Conservation (phyloP, 2,888 invertebrate species). For the Trisateles emortualis region DNA sequence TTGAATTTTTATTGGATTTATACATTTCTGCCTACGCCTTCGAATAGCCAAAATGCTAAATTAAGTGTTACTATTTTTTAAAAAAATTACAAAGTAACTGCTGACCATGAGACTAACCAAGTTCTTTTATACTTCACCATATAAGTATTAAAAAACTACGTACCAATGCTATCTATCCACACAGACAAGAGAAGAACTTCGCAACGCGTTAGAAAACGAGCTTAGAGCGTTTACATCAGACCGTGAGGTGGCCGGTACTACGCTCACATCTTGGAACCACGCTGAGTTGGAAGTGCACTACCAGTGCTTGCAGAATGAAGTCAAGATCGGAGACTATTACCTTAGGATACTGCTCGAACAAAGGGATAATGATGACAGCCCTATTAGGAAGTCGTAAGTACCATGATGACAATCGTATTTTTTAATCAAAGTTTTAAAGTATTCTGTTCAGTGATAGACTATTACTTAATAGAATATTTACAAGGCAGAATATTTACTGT, state of each 20-base stretch:
- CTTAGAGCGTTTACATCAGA: constrained; percentile 95
- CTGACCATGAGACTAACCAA: no score
- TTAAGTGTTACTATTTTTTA: no score
- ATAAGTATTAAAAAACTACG: neutral
- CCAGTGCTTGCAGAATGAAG: constrained; percentile 97
- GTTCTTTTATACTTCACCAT: no score
- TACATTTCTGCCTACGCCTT: no score
- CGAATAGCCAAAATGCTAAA: no score
- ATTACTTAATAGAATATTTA: no score
- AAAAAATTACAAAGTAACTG: no score
- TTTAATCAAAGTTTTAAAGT: no score
- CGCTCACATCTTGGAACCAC: constrained; percentile 98
- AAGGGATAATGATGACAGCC: constrained; percentile 93
- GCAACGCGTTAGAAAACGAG: constrained; percentile 97
- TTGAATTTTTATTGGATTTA: no score
- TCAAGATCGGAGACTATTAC: constrained; percentile 99
- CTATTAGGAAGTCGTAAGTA: constrained; percentile 96
- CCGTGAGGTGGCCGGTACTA: constrained; percentile 94
- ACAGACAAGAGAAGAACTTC: constrained; percentile 97
- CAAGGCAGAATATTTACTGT: no score
- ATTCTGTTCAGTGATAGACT: no score
- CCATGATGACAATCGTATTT: neutral
- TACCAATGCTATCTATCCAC: neutral
- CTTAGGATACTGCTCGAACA: constrained; percentile 97
- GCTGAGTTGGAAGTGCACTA: constrained; percentile 98